phyloP scores from a whole-genome alignment of 2,797 vertebrate species.

The Gobio occitaniae region DNA sequence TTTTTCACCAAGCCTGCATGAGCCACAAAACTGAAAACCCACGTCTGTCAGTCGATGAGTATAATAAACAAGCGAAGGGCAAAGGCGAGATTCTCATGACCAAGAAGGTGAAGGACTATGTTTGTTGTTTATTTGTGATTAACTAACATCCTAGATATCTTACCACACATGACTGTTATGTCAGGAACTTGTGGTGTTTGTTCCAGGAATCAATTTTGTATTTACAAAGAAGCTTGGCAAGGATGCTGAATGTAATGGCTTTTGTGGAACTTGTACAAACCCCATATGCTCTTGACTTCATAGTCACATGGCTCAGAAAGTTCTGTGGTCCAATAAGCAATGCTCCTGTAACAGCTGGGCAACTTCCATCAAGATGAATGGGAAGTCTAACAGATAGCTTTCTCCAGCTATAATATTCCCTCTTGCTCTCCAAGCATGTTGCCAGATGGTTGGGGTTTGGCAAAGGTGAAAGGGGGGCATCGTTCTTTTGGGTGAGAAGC shows the following conservation, averaged over 20 bases:
- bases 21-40: not conserved
- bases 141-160: not conserved
- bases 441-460: conserved; percentile 26
- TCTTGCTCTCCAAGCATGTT: not conserved
- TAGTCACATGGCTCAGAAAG: not conserved
- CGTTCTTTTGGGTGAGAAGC: conserved; percentile 1
- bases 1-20: conserved; percentile 13
- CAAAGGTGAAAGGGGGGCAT: conserved; percentile 17
- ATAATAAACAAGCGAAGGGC: not conserved
- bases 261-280: not conserved
- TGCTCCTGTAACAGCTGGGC: not conserved
- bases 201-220: not conserved
- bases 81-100: not conserved
- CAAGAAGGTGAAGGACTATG: not conserved
- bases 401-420: not conserved
- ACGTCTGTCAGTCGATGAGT: not conserved
- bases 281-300: not conserved
- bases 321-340: not conserved
- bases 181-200: not conserved
- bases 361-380: conserved; percentile 15
- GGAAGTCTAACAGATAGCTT: not conserved
- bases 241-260: not conserved
- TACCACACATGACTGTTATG: not conserved
- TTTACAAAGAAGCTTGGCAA: not conserved
- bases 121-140: conserved; percentile 1